These are phyloP conservation scores for Drosophila navojoa DNA, from an alignment of 1,140 invertebrate genomes.

Conservation along the genomic window DNA sequence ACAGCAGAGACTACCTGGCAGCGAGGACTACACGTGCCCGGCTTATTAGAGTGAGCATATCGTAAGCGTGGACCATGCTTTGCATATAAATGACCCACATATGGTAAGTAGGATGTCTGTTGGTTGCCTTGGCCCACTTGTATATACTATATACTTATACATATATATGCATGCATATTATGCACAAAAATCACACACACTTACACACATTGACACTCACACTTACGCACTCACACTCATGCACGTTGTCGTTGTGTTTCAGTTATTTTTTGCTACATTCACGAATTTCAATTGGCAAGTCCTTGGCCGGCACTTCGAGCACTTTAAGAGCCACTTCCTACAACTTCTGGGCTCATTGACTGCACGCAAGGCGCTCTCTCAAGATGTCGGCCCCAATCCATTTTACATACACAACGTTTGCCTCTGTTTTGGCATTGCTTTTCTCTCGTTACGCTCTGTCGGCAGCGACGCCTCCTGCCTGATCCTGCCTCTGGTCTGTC, in stretches of 20 bases:
- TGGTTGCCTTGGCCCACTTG: constrained; percentile 47
- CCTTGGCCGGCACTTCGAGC: constrained; percentile 40
- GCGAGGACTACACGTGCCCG: constrained; percentile 42
- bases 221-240: background rate
- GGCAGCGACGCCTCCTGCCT: background rate
- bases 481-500: background rate
- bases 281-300: constrained; percentile 51
- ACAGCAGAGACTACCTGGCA: constrained; percentile 35
- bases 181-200: background rate
- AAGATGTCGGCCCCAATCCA: constrained; percentile 21
- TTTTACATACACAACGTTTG: constrained; percentile 15
- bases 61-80: constrained; percentile 67
- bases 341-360: constrained; percentile 53
- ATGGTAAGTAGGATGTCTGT: constrained; percentile 15
- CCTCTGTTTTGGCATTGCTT: constrained; percentile 5
- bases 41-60: constrained; percentile 72
- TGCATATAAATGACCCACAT: constrained; percentile 78
- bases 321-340: constrained; percentile 57
- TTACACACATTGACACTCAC: background rate
- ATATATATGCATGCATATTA: constrained; percentile 10
- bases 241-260: constrained; percentile 22
- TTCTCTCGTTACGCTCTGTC: constrained; percentile 40
- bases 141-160: background rate
- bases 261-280: constrained; percentile 8
- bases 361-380: constrained; percentile 23